phyloP scores from a whole-genome alignment of 2,888 invertebrate species.

The Harpalus rufipes region DNA sequence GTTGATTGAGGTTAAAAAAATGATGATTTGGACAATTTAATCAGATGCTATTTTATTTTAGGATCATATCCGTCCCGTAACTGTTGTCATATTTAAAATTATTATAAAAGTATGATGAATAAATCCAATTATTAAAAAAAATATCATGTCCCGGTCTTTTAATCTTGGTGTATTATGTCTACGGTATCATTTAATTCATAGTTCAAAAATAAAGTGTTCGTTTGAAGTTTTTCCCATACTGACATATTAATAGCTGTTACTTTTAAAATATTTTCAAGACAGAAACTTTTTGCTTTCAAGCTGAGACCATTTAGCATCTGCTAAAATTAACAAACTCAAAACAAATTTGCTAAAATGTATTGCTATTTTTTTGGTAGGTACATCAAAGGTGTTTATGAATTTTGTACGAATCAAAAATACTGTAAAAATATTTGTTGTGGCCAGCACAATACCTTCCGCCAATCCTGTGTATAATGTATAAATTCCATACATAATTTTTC shows the following conservation, averaged over 20 bases:
- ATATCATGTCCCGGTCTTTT: neutral
- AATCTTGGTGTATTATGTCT: slow-evolving; percentile 1
- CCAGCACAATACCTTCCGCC: too few relatives aligned
- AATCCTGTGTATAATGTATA: too few relatives aligned
- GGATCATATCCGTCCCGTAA: neutral
- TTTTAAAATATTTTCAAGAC: slow-evolving; percentile 32
- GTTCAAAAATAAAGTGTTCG: slow-evolving; percentile 8
- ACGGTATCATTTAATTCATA: too few relatives aligned
- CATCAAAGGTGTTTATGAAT: too few relatives aligned
- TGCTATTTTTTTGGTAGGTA: neutral
- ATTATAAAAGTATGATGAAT: neutral
- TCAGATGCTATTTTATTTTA: neutral
- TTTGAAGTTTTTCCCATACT: slow-evolving; percentile 50
- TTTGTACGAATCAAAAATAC: too few relatives aligned
- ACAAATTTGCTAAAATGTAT: slow-evolving; percentile 9
- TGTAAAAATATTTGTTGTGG: too few relatives aligned
- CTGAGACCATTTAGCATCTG: neutral
- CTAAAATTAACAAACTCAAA: slow-evolving; percentile 31
- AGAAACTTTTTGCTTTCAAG: slow-evolving; percentile 27
- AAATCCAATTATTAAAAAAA: neutral
- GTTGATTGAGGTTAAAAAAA: neutral
- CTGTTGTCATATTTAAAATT: neutral
- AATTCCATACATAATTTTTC: too few relatives aligned
- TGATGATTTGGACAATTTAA: neutral
- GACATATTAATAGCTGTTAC: slow-evolving; percentile 49